Percentiles rank a stretch among this genome's conserved stretches.
Conservation (phyloP, 1,140 invertebrate genomes). For the Eueides isabella region DNA sequence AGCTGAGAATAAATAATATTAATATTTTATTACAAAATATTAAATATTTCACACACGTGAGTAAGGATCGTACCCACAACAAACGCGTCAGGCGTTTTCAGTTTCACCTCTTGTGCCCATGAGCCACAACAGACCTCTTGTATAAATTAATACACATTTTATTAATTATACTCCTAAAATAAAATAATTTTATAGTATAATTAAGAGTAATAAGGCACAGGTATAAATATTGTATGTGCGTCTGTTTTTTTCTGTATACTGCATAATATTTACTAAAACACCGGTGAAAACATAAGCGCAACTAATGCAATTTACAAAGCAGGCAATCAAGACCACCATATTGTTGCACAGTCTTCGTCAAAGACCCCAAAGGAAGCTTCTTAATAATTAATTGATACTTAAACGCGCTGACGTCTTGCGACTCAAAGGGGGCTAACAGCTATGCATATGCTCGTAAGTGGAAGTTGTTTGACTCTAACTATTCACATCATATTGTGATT, state of each 20-base stretch:
- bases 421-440: conserved; percentile 59
- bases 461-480: conserved; percentile 29
- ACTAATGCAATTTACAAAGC: conserved; percentile 75
- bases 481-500: conserved; percentile 32
- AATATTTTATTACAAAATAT: no score
- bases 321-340: conserved; percentile 73
- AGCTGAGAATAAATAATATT: no score
- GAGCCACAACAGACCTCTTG: no score
- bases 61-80: no score
- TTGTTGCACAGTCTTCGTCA: conserved; percentile 74
- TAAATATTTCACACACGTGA: no score
- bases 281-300: conserved; percentile 51
- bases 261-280: background rate
- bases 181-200: no score
- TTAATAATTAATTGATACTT: conserved; percentile 80
- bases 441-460: conserved; percentile 59
- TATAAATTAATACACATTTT: no score
- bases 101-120: no score
- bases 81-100: no score
- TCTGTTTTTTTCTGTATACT: background rate
- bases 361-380: conserved; percentile 71
- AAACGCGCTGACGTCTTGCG: conserved; percentile 76
- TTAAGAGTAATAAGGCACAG: no score
- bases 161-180: no score
- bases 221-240: background rate